These are phyloP conservation scores for Delichon dasypus DNA, from an alignment of 2,797 vertebrate genomes.

Conservation along the genomic window DNA sequence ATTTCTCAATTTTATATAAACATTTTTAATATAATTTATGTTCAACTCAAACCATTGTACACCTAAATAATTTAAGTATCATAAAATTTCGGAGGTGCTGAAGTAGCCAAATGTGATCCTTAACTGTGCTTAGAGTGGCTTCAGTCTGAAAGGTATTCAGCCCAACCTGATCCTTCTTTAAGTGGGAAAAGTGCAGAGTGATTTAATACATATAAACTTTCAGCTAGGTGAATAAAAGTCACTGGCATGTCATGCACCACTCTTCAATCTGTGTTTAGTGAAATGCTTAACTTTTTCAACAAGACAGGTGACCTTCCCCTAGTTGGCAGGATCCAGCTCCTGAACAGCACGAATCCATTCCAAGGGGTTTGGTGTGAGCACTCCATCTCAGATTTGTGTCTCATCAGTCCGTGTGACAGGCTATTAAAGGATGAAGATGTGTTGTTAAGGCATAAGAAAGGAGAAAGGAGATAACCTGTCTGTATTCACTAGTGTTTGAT, in stretches of 20 bases:
- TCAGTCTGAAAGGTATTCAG: neutral
- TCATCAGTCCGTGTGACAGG: neutral
- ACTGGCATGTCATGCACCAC: fast-evolving
- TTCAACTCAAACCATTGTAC: neutral
- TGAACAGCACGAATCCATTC: neutral
- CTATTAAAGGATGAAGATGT: neutral
- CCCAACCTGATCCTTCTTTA: neutral
- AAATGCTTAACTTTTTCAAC: neutral
- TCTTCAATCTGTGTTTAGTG: neutral
- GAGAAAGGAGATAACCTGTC: neutral
- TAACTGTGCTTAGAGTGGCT: neutral
- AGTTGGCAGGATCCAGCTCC: neutral
- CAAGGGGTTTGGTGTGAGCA: fast-evolving
- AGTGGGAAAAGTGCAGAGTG: neutral
- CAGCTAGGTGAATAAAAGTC: neutral
- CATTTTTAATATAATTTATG: neutral
- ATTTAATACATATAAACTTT: neutral
- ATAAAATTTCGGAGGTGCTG: neutral
- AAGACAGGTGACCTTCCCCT: neutral
- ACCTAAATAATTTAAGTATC: neutral
- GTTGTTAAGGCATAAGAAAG: neutral
- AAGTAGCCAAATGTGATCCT: neutral
- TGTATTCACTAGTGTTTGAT: neutral
- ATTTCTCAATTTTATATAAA: neutral
- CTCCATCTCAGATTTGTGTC: neutral